Base-by-base conservation (phyloP, 2,797 vertebrate species). In the Astyanax mexicanus region DNA sequence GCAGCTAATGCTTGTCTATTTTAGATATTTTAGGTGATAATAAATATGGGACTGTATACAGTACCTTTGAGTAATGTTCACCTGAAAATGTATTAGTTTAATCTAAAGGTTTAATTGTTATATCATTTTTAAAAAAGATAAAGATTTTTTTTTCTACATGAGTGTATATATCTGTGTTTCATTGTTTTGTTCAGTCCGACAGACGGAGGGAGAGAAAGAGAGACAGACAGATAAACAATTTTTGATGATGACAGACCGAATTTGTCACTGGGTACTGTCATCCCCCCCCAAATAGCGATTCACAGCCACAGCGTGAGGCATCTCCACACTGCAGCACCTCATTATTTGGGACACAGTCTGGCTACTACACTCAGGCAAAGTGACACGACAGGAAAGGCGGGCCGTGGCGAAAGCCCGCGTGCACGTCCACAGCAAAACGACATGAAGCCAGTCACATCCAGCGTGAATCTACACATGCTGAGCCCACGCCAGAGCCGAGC, bases 371-470 rank as follows among this genome's bases (percentile, higher is more conserved):
- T 69, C 38, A 52, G 23, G 25, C 58, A 21, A 38, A 10, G 13
- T 40, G 11, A 65, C 61, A 45, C 64, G 21, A 54, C 12, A 15
- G 17, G 12, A 62, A 29, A 47, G 65, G 19, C 27, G 21, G 57
- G 32, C 17, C 4, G 1, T 1, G n/a, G 37, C 29, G 32, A 1
- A 45, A 58, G 57, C 29, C 40, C 19, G 51, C 9, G 25, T 27
- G 49, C 37, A 60, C n/a, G 1, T 37, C 58, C 60, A 9, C 40
- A 12, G 23, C 11, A 25, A 68, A 64, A 60, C 19, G 62, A 52
- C 52, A 69, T 17, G 8, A 35, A 38, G 42, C 47, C 25, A 35
- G 54, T 38, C 44, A 21, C 57, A 64, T 72, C 68, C 62, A 68
- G 29, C 4, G 4, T 17, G 0, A 29, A 13, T 27, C 29, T 67